Evolutionary conservation across 2,888 invertebrate genomes (phyloP).

Genomic region (Rhabditoides inermis): DNA sequence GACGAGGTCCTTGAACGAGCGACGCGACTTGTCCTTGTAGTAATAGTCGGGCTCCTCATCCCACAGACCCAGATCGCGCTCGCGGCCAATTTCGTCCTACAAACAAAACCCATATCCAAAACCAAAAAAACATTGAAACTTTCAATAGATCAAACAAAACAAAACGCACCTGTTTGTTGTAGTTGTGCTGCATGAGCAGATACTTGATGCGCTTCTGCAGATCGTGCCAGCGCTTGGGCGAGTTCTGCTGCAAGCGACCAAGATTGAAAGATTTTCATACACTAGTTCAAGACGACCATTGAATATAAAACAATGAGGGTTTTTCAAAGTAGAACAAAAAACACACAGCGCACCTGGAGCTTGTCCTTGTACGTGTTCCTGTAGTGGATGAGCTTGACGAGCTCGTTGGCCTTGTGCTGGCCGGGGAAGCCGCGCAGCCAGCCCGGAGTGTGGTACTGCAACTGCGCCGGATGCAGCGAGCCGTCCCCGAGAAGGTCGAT

Average conservation of each 20-base stretch:
- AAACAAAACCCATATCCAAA: conserved; percentile 3
- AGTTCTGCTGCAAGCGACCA: conserved; percentile 26
- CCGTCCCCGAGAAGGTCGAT: conserved; percentile 77
- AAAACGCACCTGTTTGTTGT: conserved; percentile 38
- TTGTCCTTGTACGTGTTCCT: conserved; percentile 45
- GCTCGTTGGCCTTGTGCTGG: conserved; percentile 56
- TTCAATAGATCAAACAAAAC: not conserved
- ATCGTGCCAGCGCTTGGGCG: conserved; percentile 50
- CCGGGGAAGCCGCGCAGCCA: conserved; percentile 84
- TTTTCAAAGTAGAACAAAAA: not conserved
- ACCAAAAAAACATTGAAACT: not conserved
- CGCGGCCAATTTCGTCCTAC: conserved; percentile 47
- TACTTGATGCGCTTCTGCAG: conserved; percentile 50
- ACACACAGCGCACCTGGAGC: conserved; percentile 18
- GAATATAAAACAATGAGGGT: too few species aligned
- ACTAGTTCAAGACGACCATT: too few species aligned
- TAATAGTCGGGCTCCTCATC: conserved; percentile 50
- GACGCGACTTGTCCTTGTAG: conserved; percentile 50
- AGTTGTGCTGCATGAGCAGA: conserved; percentile 50
- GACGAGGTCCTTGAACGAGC: conserved; percentile 44
- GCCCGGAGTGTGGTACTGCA: conserved; percentile 71
- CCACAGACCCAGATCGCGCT: conserved; percentile 50
- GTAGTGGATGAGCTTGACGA: conserved; percentile 51
- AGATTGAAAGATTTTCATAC: too few species aligned
- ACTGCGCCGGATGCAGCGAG: conserved; percentile 69